phyloP scores from a whole-genome alignment of 2,113 vertebrate species.

The Syrrhaptes paradoxus region DNA sequence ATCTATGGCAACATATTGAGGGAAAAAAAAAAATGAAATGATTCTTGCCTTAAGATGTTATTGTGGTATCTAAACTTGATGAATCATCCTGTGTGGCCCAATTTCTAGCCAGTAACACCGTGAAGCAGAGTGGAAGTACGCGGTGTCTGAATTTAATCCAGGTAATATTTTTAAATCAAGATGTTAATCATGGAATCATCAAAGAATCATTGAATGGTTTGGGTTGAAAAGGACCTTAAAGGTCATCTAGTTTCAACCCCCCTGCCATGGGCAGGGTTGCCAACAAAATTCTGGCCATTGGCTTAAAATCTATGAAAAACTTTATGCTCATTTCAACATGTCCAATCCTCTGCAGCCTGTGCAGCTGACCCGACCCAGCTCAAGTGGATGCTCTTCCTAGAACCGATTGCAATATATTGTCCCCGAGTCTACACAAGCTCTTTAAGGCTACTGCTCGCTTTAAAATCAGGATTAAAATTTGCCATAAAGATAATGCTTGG shows the following conservation, averaged over 20 bases:
- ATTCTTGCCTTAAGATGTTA: conserved; percentile 79
- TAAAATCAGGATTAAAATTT: not conserved
- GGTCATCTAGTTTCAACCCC: too few relatives aligned
- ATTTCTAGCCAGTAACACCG: conserved; percentile 52
- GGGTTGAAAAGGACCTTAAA: too few relatives aligned
- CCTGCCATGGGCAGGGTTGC: too few relatives aligned
- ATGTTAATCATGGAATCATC: conserved; percentile 11
- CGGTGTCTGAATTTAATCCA: conserved; percentile 60
- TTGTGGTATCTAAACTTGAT: conserved; percentile 77
- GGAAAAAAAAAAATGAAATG: conserved; percentile 56
- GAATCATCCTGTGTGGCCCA: conserved; percentile 76
- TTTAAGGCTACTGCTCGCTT: not conserved
- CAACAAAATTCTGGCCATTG: not conserved
- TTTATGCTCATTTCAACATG: not conserved
- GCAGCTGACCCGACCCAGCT: not conserved
- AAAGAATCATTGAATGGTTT: too few relatives aligned
- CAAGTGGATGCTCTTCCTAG: not conserved
- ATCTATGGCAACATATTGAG: conserved; percentile 78
- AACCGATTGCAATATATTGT: not conserved
- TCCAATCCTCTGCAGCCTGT: not conserved
- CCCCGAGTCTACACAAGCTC: not conserved
- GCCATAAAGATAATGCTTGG: not conserved
- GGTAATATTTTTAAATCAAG: conserved; percentile 54
- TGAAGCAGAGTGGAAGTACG: conserved; percentile 27
- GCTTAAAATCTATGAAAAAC: conserved; percentile 19